Evolutionary conservation across 2,113 vertebrate genomes (phyloP).

Genomic region (Bos taurus): ARS-UCD2.0 NC_037340.1:10473001-10473500

Average conservation of each 20-base stretch:
- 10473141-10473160: background rate
- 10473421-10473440: background rate
- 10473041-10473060: background rate
- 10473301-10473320: background rate
- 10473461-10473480: background rate
- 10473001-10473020: background rate
- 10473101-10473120: background rate
- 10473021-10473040: background rate
- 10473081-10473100: background rate
- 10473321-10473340: background rate
- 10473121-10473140: background rate
- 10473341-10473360: background rate
- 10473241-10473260: background rate
- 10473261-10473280: background rate
- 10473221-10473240: background rate
- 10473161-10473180: background rate
- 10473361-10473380: background rate
- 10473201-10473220: background rate
- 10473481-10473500: background rate
- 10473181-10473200: background rate
- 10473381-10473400: background rate
- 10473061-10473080: background rate
- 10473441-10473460: background rate
- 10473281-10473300: background rate
- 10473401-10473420: background rate